A percentile compares a stretch with the other conserved stretches of the same genome.
phyloP scores from a whole-genome alignment of 2,113 vertebrate species.

The Microtus montanus region DNA sequence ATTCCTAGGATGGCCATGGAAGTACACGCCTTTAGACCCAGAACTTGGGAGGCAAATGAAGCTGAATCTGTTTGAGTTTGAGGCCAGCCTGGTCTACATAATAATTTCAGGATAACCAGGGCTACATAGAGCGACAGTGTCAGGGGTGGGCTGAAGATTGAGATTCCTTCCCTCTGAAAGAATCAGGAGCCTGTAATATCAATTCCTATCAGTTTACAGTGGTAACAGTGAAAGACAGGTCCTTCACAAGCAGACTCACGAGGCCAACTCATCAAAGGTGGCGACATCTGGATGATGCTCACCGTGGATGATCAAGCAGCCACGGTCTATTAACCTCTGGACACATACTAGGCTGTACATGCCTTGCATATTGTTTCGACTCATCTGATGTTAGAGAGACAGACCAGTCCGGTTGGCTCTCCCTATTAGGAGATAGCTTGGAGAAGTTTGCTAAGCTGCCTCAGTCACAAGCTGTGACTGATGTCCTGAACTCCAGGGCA shows the following conservation, averaged over 20 bases:
- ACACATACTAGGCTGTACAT: neutral
- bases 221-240: neutral
- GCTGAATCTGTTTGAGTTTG: neutral
- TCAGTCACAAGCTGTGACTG: neutral
- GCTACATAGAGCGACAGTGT: neutral
- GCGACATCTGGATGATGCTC: neutral
- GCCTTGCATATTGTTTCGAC: neutral
- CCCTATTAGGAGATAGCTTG: neutral
- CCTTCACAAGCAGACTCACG: neutral
- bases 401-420: neutral
- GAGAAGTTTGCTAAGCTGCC: neutral
- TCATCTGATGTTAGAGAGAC: neutral
- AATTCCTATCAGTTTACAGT: neutral
- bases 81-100: neutral
- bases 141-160: neutral
- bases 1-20: neutral
- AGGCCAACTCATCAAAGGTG: neutral
- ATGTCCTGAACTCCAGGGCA: neutral
- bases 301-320: neutral
- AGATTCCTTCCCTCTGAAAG: neutral
- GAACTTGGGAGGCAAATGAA: neutral
- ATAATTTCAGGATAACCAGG: neutral
- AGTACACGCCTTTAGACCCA: neutral
- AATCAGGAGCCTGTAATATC: neutral
- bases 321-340: neutral